Evolutionary conservation across 2,113 vertebrate genomes (phyloP), one percentile per base, ranked within the genome.

Genomic region (Willisornis vidua): DNA sequence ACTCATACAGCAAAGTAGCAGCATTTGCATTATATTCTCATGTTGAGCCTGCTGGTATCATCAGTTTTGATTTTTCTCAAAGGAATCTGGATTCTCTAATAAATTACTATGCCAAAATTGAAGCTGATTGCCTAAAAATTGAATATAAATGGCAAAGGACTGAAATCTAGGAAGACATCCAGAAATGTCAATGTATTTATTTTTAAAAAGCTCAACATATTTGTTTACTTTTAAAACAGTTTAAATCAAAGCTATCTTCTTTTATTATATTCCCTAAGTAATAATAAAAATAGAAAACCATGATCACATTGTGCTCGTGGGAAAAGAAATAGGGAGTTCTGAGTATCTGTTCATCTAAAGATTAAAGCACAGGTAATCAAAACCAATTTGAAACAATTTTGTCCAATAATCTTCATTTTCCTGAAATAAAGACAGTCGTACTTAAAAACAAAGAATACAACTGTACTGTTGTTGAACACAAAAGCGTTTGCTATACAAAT

Each of bases 201-300:
- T 97, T 97, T 94, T 82, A 92, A 90, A 95, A 89, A 77, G 90
- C 87, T 95, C 86, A 95, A 91, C 72, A 61, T 93, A 93, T 97
- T 97, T 93, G 82, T 94, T 97, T 97, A 95, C 55, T 96, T 97
- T 92, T 77, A 92, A 97, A 97, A 84, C 87, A 93, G 94, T 94
- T 97, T 95, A 96, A 96, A 97, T 94, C 66, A 55, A 89, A 97
- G 58, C 48, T 43, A 88, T 96, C 62, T 95, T 96, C 92, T 95
- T 78, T 93, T 55, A 94, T 94, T 95, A 20, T 92, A 87, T 96
- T 97, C 91, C 63, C 93, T 89, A 92, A 97, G 96, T 71, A 96
- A 94, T 93, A 97, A 95, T 94, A 90, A 74, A 95, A 96, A 97
- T 95, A 94, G 73, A 85, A 96, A 96, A 20, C 35, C 51, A 68